Evolutionary conservation across 2,113 vertebrate species (phyloP), one percentile per base, ranked within the genome.

Genomic region (Oryzias melastigma): DNA sequence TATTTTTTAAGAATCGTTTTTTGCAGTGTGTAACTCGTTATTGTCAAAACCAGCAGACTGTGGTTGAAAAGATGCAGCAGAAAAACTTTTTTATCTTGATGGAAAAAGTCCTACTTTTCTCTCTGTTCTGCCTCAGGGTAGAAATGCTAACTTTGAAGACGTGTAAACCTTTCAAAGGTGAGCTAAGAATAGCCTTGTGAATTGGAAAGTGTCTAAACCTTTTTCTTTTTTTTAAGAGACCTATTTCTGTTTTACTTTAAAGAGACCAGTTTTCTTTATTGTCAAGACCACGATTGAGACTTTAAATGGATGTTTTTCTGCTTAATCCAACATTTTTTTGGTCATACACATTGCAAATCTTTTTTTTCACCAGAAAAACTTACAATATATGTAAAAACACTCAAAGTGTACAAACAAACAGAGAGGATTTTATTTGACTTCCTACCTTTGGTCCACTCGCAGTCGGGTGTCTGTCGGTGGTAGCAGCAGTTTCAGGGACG

Each of bases 401-500:
- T 8, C 22, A 47, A 13, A 20, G 5, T 17, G 46, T 40, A 71
- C 53, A 6, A 61, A 58, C 24, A 54, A 24, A 44, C 6, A 5
- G n/a, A 16, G 48, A 17, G 3, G 2, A n/a, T 44, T 44, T 14
- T 7, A 12, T 51, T 53, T 24, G 2, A 35, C 15, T 42, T 62
- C 54, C 75, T 63, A 98, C 97, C 95, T 96, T 92, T 99, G 97
- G 90, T 98, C 97, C 3, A 94, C 92, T 70, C 97, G 92, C 71
- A 96, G 93, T 62, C 97, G 90, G 42, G 95, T 98, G 83, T 99
- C 97, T 40, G 94, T 97, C 17, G 93, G 85, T 29, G 97, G 96
- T 17, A 98, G 92, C 52, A 94, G 85, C 41, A 79, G 68, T 77
- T 91, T 95, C 14, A 85, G 88, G 19, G 85, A 86, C 0, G 86